phyloP scores from a whole-genome alignment of 2,797 vertebrate genomes.

The Fringilla coelebs region DNA sequence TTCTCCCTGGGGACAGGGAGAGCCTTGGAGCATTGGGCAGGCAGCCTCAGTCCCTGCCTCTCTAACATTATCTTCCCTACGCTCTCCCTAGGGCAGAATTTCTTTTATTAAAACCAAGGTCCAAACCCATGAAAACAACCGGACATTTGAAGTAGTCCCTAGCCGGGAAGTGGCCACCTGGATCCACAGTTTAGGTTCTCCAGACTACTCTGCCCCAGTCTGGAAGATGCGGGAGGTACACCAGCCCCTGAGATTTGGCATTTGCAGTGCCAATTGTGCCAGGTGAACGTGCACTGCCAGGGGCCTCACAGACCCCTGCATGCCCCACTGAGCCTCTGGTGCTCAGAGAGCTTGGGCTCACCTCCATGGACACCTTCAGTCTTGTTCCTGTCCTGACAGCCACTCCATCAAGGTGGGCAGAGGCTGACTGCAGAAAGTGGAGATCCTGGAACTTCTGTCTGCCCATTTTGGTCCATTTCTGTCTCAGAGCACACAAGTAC shows the following conservation, averaged over 20 bases:
- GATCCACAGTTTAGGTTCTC: background rate
- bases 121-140: background rate
- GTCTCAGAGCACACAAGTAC: background rate
- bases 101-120: background rate
- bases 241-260: background rate
- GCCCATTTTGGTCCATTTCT: background rate
- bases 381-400: background rate
- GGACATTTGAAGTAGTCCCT: background rate
- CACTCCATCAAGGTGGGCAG: background rate
- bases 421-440: background rate
- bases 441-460: background rate
- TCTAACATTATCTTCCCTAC: background rate
- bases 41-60: background rate
- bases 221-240: background rate
- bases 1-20: background rate
- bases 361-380: background rate
- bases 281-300: background rate
- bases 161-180: background rate
- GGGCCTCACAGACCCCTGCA: background rate
- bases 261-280: background rate
- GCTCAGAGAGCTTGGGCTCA: background rate
- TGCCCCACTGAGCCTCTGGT: background rate
- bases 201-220: background rate
- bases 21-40: background rate
- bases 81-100: background rate